Percentiles rank a stretch among this genome's conserved stretches.
phyloP scores from a whole-genome alignment of 2,797 vertebrate genomes.

The Rachycentron canadum region DNA sequence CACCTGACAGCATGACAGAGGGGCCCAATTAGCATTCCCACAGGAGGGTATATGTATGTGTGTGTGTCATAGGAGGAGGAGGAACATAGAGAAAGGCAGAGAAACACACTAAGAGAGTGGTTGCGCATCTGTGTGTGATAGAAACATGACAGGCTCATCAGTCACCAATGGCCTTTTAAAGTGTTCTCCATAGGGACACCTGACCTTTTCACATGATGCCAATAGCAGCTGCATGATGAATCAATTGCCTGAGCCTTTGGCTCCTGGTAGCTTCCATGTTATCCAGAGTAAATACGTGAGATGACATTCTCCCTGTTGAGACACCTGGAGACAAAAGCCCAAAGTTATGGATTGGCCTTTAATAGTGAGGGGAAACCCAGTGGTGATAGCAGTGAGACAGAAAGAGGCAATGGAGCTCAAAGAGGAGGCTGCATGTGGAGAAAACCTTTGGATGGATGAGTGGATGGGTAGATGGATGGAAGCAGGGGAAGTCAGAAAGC shows the following conservation, averaged over 20 bases:
- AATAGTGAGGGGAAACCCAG: conserved; percentile 43
- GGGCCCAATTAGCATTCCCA: conserved; percentile 80
- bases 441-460: conserved; percentile 51
- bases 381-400: conserved; percentile 38
- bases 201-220: conserved; percentile 87
- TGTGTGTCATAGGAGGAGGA: conserved; percentile 1
- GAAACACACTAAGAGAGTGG: conserved; percentile 35
- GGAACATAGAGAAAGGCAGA: conserved; percentile 40
- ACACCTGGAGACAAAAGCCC: conserved; percentile 62
- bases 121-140: conserved; percentile 71
- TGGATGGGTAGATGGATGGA: conserved; percentile 43
- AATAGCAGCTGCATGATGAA: conserved; percentile 83
- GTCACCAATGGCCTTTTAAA: conserved; percentile 84
- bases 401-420: conserved; percentile 32
- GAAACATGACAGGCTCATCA: conserved; percentile 84
- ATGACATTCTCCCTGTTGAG: conserved; percentile 68
- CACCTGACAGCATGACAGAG: conserved; percentile 85
- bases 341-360: conserved; percentile 64
- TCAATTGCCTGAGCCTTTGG: conserved; percentile 73
- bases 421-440: conserved; percentile 31
- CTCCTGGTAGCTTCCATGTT: conserved; percentile 64
- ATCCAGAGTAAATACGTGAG: conserved; percentile 68
- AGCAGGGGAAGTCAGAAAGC: conserved; percentile 52
- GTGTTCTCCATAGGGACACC: conserved; percentile 78
- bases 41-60: conserved; percentile 47